These are phyloP conservation scores for Lepeophtheirus nordmannii DNA, from an alignment of 2,888 invertebrate species.

Conservation along the genomic window DNA sequence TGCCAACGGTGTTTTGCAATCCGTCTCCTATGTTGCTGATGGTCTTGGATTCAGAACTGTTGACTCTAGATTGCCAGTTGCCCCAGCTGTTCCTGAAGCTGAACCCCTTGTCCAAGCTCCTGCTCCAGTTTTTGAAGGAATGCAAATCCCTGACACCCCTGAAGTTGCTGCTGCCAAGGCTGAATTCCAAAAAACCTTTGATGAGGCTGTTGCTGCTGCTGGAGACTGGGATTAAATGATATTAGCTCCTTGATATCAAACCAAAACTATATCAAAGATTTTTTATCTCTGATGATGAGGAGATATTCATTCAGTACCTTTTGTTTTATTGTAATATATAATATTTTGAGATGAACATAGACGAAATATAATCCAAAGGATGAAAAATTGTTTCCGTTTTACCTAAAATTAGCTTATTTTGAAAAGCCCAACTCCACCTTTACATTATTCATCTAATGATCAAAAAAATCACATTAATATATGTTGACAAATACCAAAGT, in stretches of 20 bases:
- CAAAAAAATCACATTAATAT: too few species aligned
- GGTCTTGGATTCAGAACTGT: conserved; percentile 13
- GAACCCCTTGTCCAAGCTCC: conserved; percentile 13
- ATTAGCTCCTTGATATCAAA: neutral
- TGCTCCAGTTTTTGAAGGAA: conserved; percentile 14
- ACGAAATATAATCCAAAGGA: neutral
- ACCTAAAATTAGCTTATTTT: neutral
- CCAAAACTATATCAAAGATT: neutral
- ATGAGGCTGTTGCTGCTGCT: neutral
- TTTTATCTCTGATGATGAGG: too few species aligned
- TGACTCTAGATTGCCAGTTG: conserved; percentile 18
- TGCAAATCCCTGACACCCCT: neutral
- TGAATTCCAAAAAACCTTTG: neutral
- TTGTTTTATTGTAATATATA: neutral
- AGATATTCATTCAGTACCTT: conserved; percentile 4
- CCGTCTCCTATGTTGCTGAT: conserved; percentile 18
- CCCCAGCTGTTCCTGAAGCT: neutral
- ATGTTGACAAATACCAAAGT: too few species aligned
- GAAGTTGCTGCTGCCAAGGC: conserved; percentile 1
- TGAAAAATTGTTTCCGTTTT: too few species aligned
- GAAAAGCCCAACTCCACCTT: too few species aligned
- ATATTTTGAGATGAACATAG: conserved; percentile 6
- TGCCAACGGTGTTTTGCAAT: conserved; percentile 17
- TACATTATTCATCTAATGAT: too few species aligned
- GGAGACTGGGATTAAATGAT: neutral